These are phyloP conservation scores for Malurus elegans DNA, from an alignment of 2,113 vertebrate species.

Conservation along the genomic window DNA sequence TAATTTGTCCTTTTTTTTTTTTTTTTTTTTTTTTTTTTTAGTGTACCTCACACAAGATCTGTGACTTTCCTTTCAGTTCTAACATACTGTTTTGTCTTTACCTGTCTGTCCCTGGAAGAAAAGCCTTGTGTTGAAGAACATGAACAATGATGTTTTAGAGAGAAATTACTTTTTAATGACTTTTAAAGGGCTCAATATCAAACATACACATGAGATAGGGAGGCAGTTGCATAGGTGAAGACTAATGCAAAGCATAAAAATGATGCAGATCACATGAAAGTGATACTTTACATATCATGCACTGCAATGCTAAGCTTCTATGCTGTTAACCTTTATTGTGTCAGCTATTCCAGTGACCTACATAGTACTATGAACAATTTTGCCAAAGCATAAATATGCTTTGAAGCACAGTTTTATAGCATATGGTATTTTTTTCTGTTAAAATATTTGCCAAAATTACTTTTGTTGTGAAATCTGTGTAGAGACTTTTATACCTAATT, in stretches of 20 bases:
- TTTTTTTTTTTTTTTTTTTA: too few relatives aligned
- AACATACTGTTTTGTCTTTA: not conserved
- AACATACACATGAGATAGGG: not conserved
- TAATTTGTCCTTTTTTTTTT: not conserved
- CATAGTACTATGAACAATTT: not conserved
- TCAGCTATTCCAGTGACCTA: not conserved
- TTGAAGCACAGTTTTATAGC: not conserved
- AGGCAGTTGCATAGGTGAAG: not conserved
- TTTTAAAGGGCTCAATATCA: not conserved
- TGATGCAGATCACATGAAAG: not conserved
- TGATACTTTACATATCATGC: not conserved
- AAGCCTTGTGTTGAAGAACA: not conserved
- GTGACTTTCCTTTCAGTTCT: not conserved
- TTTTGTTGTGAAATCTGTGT: not conserved
- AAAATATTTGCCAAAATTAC: not conserved
- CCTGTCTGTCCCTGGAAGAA: not conserved
- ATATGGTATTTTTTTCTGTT: not conserved
- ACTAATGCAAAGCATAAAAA: not conserved
- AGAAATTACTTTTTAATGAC: not conserved
- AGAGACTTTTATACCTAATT: not conserved
- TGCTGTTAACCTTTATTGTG: not conserved
- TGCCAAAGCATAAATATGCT: not conserved
- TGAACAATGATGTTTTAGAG: not conserved
- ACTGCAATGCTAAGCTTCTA: not conserved
- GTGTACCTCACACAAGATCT: not conserved